These are phyloP conservation scores for Folsomia manolachei DNA, from an alignment of 2,888 invertebrate genomes.

Conservation along the genomic window DNA sequence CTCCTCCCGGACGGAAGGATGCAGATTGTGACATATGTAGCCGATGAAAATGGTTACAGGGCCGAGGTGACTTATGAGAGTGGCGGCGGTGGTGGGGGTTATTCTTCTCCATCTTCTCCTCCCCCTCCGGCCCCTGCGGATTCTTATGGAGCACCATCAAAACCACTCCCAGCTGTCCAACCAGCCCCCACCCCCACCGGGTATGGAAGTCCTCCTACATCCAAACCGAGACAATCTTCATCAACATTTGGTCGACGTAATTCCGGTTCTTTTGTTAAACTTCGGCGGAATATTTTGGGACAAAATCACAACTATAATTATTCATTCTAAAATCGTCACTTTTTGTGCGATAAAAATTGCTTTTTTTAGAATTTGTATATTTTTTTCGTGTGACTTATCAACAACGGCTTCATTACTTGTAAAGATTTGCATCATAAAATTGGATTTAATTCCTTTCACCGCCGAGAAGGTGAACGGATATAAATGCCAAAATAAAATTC, in stretches of 20 bases:
- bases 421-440: too few relatives aligned
- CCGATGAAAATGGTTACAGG: constrained; percentile 44
- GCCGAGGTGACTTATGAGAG: constrained; percentile 36
- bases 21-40: constrained; percentile 45
- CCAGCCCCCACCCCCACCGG: background rate
- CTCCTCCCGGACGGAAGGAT: constrained; percentile 44
- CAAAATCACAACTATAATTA: constrained; percentile 27
- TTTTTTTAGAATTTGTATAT: too few relatives aligned
- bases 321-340: constrained; percentile 24
- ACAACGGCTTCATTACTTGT: too few relatives aligned
- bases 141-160: constrained; percentile 20
- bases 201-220: background rate
- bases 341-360: too few relatives aligned
- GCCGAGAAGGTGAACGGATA: too few relatives aligned
- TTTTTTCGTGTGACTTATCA: too few relatives aligned
- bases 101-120: constrained; percentile 10
- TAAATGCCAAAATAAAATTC: too few relatives aligned
- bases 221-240: background rate
- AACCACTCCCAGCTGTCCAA: background rate
- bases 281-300: constrained; percentile 24
- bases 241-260: constrained; percentile 16
- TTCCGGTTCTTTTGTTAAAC: constrained; percentile 30
- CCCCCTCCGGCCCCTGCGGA: constrained; percentile 12
- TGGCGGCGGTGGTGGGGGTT: background rate
- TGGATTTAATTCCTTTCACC: too few relatives aligned